Percentiles rank a stretch among this genome's conserved stretches.
Evolutionary conservation across 2,888 invertebrate species (phyloP).

Genomic region (Ischnus inquisitorius): DNA sequence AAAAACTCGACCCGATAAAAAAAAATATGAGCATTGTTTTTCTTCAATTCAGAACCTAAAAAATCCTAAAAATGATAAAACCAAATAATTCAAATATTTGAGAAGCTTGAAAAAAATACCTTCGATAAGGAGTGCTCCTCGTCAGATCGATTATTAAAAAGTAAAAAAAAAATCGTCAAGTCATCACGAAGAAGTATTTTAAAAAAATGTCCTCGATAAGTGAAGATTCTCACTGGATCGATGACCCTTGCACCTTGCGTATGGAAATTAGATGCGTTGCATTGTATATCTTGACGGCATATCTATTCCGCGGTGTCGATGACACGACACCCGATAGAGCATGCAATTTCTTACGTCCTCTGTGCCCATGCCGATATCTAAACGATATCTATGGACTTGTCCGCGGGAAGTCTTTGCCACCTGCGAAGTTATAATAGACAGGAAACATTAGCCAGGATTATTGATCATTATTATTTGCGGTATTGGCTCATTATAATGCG

Average conservation of each 20-base stretch:
- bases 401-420: constrained; percentile 21
- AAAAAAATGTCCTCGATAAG: neutral
- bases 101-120: neutral
- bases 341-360: constrained; percentile 18
- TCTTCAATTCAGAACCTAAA: too few relatives aligned
- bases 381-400: constrained; percentile 13
- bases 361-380: constrained; percentile 5
- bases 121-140: too few relatives aligned
- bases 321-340: constrained; percentile 42
- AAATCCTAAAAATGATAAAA: too few relatives aligned
- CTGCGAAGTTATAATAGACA: constrained; percentile 57
- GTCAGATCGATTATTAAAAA: neutral
- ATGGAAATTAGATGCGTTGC: constrained; percentile 20
- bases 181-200: neutral
- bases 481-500: constrained; percentile 57
- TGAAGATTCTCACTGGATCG: constrained; percentile 28
- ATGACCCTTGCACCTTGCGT: neutral
- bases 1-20: neutral
- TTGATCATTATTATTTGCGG: constrained; percentile 65
- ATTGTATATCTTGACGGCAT: constrained; percentile 7
- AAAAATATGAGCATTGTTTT: neutral
- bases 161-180: neutral
- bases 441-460: constrained; percentile 69
- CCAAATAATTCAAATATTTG: neutral
- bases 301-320: constrained; percentile 39